Base-by-base conservation (phyloP, 2,113 vertebrate genomes). In the Thunnus maccoyii region DNA sequence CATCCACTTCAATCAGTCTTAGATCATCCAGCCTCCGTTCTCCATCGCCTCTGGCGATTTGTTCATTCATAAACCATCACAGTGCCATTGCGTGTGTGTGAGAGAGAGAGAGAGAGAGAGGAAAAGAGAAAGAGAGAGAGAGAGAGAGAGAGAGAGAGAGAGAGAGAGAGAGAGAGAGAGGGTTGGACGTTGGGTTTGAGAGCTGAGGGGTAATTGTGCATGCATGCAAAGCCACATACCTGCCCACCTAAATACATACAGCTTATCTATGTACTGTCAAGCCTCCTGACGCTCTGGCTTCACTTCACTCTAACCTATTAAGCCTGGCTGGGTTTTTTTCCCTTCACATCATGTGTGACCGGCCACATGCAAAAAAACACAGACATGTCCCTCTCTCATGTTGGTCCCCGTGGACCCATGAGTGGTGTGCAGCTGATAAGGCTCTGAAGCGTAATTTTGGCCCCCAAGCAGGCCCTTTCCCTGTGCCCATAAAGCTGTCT, bases 11-110 rank as follows among this genome's bases (percentile, higher is more conserved):
- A 90, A 91, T 89, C 91, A 86, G 83, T 85, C 89, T 91, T 89
- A 86, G 90, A 91, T 92, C 93, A 92, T 92, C 84, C 88, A 76
- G 83, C 80, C 91, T 85, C 81, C 74, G 57, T 80, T 91, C 84
- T 78, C 71, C 65, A 55, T 81, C 84, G 91, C 88, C 89, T 91
- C 90, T 84, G 85, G 90, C 75, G 70, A 89, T 91, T 89, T 89
- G 85, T 90, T 91, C 91, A 91, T 93, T 92, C 90, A 92, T 92
- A 91, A 93, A 91, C 89, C 89, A 91, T 91, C 78, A 61, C 66
- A 72, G 78, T 85, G 88, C 80, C 52, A 32, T 80, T 27, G 20
- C 56, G 66, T 60, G 63, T 12, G 66, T 52, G 76, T 18, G 22
- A 22, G 22, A 22, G 22, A 22, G 22, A 22, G 22, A 22, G 22